phyloP scores from a whole-genome alignment of 2,888 invertebrate genomes.

The Caenorhabditis afra region DNA sequence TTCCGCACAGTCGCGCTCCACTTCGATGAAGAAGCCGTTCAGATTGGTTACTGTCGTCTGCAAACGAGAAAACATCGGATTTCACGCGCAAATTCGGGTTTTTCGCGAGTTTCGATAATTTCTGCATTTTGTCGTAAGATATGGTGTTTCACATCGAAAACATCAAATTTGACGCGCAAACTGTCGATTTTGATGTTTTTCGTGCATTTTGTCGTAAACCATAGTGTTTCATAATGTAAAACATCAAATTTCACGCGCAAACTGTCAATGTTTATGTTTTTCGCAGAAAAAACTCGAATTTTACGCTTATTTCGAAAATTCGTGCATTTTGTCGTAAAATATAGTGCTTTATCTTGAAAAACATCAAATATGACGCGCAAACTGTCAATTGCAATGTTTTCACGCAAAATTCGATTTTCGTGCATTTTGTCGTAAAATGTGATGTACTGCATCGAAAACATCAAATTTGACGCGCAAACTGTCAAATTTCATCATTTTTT shows the following conservation, averaged over 20 bases:
- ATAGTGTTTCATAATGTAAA: too few relatives aligned
- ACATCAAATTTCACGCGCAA: too few relatives aligned
- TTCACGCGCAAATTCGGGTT: neutral
- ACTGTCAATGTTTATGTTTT: too few relatives aligned
- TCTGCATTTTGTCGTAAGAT: neutral
- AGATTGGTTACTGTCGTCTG: conserved; percentile 75
- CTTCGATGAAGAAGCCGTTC: conserved; percentile 75
- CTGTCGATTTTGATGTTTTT: too few relatives aligned
- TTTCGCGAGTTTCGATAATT: neutral
- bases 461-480: too few relatives aligned
- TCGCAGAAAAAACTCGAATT: too few relatives aligned
- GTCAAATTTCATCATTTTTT: neutral
- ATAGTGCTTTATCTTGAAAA: too few relatives aligned
- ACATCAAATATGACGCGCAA: too few relatives aligned
- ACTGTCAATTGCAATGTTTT: too few relatives aligned
- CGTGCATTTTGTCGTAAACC: too few relatives aligned
- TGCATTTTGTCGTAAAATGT: neutral
- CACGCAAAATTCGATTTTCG: too few relatives aligned
- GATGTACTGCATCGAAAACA: neutral
- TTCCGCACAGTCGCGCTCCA: conserved; percentile 75
- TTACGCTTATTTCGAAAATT: neutral
- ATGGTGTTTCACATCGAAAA: neutral
- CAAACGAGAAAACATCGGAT: conserved; percentile 26
- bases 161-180: neutral
- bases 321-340: neutral